Conservation (phyloP, 2,888 invertebrate species). For the Drosophila anomalipes region DNA sequence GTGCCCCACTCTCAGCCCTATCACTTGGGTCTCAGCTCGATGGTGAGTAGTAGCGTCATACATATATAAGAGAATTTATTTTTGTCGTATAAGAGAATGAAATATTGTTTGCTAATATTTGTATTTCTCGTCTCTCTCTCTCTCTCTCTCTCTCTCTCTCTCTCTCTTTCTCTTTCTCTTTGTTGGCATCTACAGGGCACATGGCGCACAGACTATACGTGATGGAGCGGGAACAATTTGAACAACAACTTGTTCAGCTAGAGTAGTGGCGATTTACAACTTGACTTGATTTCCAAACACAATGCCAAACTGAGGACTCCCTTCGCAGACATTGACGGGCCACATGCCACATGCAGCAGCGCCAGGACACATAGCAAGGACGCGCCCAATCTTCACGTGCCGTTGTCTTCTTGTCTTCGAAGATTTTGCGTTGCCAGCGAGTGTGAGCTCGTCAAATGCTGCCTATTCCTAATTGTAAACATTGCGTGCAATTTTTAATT, state of each 20-base stretch:
- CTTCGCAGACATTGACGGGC: constrained; percentile 26
- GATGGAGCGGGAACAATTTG: constrained; percentile 88
- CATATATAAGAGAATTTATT: constrained; percentile 14
- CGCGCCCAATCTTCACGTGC: background rate
- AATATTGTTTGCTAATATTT: background rate
- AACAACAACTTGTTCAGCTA: constrained; percentile 86
- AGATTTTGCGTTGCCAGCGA: background rate
- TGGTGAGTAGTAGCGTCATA: constrained; percentile 86
- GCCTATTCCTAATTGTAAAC: constrained; percentile 80
- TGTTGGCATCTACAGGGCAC: constrained; percentile 88
- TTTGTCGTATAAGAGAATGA: constrained; percentile 41
- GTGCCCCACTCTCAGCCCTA: constrained; percentile 89
- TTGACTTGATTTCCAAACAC: constrained; percentile 62
- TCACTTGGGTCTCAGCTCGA: constrained; percentile 89
- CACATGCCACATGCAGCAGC: constrained; percentile 8
- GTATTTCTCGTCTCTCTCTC: constrained; percentile 28
- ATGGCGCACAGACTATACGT: constrained; percentile 97
- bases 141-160: constrained; percentile 26
- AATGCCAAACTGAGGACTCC: constrained; percentile 80
- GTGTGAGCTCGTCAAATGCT: constrained; percentile 59
- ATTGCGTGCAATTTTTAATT: constrained; percentile 84
- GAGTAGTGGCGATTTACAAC: constrained; percentile 44
- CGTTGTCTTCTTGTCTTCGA: background rate
- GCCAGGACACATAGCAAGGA: constrained; percentile 24
- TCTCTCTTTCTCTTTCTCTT: constrained; percentile 25